Conservation (phyloP, 2,888 invertebrate species). For the Pinctada fucata region DNA sequence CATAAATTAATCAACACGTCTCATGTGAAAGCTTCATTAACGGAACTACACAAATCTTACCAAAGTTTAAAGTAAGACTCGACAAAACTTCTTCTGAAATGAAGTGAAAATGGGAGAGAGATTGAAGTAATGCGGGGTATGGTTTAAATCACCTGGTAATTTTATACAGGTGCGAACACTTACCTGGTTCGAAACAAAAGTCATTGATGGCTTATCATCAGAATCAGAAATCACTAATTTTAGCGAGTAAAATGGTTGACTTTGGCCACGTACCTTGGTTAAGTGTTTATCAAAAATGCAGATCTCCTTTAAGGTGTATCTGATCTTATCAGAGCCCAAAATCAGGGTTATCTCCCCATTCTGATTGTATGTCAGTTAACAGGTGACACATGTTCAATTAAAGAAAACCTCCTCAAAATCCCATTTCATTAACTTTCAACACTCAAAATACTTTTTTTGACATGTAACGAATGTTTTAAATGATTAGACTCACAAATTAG, state of each 20-base stretch:
- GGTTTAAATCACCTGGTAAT: conserved; percentile 27
- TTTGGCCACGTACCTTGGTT: not conserved
- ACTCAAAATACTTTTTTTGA: too few relatives aligned
- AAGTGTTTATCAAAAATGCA: not conserved
- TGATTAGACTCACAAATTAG: too few relatives aligned
- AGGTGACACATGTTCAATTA: not conserved
- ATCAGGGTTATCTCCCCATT: not conserved
- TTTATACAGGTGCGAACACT: conserved; percentile 29
- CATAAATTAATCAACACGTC: not conserved
- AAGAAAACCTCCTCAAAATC: too few relatives aligned
- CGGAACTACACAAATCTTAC: not conserved
- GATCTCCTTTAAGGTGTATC: not conserved
- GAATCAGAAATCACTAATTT: not conserved
- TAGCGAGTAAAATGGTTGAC: not conserved
- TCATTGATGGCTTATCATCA: not conserved
- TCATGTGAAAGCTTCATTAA: not conserved
- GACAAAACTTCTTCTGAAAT: not conserved
- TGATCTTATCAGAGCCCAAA: not conserved
- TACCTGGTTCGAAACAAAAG: not conserved
- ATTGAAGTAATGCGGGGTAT: conserved; percentile 8
- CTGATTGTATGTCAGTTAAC: not conserved
- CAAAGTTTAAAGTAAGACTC: not conserved
- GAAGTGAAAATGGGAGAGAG: not conserved
- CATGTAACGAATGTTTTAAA: too few relatives aligned
- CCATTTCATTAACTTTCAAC: too few relatives aligned